A percentile compares a stretch with the other conserved stretches of the same genome.
phyloP scores from a whole-genome alignment of 2,113 vertebrate genomes.

The Lepus timidus region DNA sequence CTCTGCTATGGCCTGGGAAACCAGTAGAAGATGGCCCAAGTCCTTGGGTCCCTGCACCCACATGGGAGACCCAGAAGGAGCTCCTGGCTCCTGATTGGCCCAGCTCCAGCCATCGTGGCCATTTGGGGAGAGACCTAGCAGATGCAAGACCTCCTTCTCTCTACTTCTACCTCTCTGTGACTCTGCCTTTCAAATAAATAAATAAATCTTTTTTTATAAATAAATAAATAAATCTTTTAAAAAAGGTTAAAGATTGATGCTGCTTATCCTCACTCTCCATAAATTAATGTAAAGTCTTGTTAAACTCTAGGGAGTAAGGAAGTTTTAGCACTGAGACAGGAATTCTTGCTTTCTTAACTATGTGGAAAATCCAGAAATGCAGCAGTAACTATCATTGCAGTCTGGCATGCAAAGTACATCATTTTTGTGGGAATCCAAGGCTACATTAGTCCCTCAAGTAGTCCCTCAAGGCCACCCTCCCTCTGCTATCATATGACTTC shows the following conservation, averaged over 20 bases:
- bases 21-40: too few species aligned
- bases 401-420: neutral
- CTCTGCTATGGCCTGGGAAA: too few species aligned
- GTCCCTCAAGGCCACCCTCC: neutral
- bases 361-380: conserved; percentile 2
- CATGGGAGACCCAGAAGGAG: too few species aligned
- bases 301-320: neutral
- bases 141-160: too few species aligned
- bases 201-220: too few species aligned
- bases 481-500: neutral
- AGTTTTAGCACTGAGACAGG: neutral
- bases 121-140: too few species aligned
- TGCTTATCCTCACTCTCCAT: neutral
- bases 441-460: neutral
- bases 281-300: neutral
- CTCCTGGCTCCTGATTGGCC: too few species aligned
- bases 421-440: neutral
- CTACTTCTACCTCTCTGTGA: too few species aligned
- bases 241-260: neutral
- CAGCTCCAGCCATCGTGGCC: too few species aligned
- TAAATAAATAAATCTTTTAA: too few species aligned
- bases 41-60: too few species aligned
- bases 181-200: too few species aligned
- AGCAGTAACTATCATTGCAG: neutral
- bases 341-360: neutral